Percentiles rank a stretch among this genome's conserved stretches.
Evolutionary conservation across 2,797 vertebrate genomes (phyloP).

Genomic region (Macropodus opercularis): DNA sequence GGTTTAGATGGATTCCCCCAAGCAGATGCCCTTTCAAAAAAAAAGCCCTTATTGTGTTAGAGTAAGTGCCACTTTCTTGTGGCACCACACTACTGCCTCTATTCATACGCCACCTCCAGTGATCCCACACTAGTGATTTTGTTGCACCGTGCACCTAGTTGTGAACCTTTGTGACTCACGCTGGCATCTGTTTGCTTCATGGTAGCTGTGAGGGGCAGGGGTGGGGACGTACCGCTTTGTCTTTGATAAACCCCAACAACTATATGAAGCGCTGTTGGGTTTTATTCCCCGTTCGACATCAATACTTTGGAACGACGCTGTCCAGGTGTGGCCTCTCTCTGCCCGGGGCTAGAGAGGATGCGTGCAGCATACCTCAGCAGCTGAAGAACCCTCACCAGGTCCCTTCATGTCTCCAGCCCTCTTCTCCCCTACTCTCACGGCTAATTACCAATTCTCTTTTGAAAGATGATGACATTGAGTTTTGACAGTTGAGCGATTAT

Average conservation of each 20-base stretch:
- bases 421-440: conserved; percentile 26
- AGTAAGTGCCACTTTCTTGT: conserved; percentile 15
- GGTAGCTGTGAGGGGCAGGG: not conserved
- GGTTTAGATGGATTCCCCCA: conserved; percentile 26
- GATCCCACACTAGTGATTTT: conserved; percentile 36
- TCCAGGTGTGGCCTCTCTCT: conserved; percentile 34
- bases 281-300: conserved; percentile 65
- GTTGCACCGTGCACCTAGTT: conserved; percentile 44
- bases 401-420: conserved; percentile 26
- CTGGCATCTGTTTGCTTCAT: conserved; percentile 12
- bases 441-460: conserved; percentile 74
- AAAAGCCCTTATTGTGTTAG: conserved; percentile 19
- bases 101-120: conserved; percentile 31
- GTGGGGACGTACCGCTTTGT: conserved; percentile 41
- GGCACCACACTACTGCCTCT: conserved; percentile 34
- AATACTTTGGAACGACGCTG: conserved; percentile 52
- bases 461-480: conserved; percentile 68
- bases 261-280: conserved; percentile 43
- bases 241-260: conserved; percentile 50
- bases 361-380: conserved; percentile 48
- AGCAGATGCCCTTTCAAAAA: conserved; percentile 43
- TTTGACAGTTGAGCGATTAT: conserved; percentile 63
- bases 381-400: conserved; percentile 31
- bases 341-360: conserved; percentile 55
- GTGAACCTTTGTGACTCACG: conserved; percentile 59